Evolutionary conservation across 2,797 vertebrate genomes (phyloP), one percentile per base, ranked within the genome.

Genomic region (Urophycis tenuis): DNA sequence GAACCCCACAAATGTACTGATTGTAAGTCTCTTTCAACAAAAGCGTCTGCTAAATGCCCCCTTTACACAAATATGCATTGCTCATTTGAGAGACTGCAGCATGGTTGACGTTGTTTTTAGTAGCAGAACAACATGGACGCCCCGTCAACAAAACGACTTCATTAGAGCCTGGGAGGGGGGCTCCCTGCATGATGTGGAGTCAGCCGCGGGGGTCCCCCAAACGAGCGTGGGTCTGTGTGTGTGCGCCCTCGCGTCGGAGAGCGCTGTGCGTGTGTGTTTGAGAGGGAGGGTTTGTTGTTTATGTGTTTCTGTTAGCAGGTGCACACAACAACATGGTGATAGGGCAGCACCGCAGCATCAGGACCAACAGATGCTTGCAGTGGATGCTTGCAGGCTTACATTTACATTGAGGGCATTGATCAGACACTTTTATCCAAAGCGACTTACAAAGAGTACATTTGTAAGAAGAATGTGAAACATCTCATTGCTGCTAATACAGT

Each of bases 171-270:
- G 2, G 7, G 53, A 60, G 53, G 53, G 53, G 53, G 19, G 22
- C 53, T 25, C 53, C 7, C 53, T 60, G 53, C 53, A 22, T 22
- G 53, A 60, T 60, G 5, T n/a, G 53, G 25, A n/a, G 53, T n/a
- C 53, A 25, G n/a, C 53, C 10, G 25, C 53, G 53, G 53, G 53
- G 53, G 2, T 25, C 53, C 53, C 5, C 7, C 53, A 6, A n/a
- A 60, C 53, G n/a, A 64, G 19, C 73, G 69, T 80, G 79, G 82
- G 70, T 77, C 32, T 69, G 33, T 76, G 71, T 31, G 39, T 67
- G 64, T 73, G 49, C 72, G 36, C 60, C 53, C 67, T 39, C 53
- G 73, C 35, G 19, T 75, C 60, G 25, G 19, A 71, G 22, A 35
- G n/a, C 74, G 78, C 17, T 3, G 41, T 74, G 45, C 34, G 15